Evolutionary conservation across 2,113 vertebrate species (phyloP).

Genomic region (Lampris incognitus): DNA sequence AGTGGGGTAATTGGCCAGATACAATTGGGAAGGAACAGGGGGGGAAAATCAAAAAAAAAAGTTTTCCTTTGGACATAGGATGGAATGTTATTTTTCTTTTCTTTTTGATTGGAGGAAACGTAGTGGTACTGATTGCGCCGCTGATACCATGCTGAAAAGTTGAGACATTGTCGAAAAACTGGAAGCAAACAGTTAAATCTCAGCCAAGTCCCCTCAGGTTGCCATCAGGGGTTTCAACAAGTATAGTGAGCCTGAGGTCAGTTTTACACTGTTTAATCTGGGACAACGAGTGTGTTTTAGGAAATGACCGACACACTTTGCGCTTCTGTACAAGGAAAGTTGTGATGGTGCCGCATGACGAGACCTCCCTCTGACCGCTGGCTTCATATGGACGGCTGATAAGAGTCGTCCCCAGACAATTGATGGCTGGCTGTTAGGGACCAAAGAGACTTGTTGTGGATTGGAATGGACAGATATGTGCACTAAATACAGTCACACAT

Average conservation of each 20-base stretch:
- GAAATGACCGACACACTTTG: constrained; percentile 26
- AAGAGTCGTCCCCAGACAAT: constrained; percentile 1
- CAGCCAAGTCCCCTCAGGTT: constrained; percentile 38
- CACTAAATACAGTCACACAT: not conserved
- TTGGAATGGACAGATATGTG: not conserved
- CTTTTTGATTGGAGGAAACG: constrained; percentile 25
- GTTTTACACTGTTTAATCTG: constrained; percentile 31
- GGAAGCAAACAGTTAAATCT: constrained; percentile 10
- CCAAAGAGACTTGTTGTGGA: not conserved
- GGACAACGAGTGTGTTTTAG: constrained; percentile 18
- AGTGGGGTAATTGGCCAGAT: no score
- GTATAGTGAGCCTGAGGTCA: not conserved
- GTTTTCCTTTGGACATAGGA: constrained; percentile 29
- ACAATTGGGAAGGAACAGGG: no score
- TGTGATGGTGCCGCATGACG: not conserved
- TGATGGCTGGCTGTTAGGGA: not conserved
- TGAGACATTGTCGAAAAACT: constrained; percentile 50
- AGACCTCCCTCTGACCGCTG: not conserved
- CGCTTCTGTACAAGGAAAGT: constrained; percentile 8
- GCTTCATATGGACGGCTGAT: constrained; percentile 9
- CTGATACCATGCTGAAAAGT: constrained; percentile 38
- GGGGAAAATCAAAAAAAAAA: no score
- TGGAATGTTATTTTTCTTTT: constrained; percentile 44
- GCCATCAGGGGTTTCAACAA: constrained; percentile 18
- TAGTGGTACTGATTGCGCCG: constrained; percentile 24